Base-by-base conservation (phyloP, 2,113 vertebrate species). In the Pardalotus punctatus region DNA sequence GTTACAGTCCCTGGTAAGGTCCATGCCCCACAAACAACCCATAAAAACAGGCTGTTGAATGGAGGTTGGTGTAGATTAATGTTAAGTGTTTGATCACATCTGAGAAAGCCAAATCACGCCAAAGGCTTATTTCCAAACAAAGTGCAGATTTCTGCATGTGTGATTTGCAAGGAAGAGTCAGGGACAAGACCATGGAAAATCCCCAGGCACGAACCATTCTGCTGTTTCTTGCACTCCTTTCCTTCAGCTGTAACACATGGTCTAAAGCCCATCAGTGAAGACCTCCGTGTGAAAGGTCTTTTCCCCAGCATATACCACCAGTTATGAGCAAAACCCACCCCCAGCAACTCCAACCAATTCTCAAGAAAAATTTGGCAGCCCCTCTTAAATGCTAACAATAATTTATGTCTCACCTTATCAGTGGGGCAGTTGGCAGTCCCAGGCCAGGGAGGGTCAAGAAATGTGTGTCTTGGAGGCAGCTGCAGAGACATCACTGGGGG, bases 391-490 rank as follows among this genome's bases (percentile, higher is more conserved):
- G 48, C 11, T 84, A 50, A 33, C 13, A 82, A 5, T 35, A 60
- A 36, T 28, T 84, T 14, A 20, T 6, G 12, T 29, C 51, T 43
- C 31, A 17, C 38, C 28, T 71, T 56, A 78, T 14, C 64, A 84
- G 12, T 33, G n/a, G 35, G 17, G 33, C 29, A 62, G 24, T 12
- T 0, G 0, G 24, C 35, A 78, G 36, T 56, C 36, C 71, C 14
- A 43, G 19, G 10, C 60, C 31, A 56, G 29, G 28, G 22, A 62
- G 2, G 4, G 24, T 74, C 24, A 64, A 81, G 81, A 61, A 93
- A 27, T 35, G 29, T 0, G 0, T 33, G 16, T 60, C 24, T n/a
- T 1, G 5, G 62, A 69, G 31, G 54, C 33, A 82, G 45, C 50
- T 90, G 50, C 60, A 80, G 71, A 67, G n/a, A 65, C 9, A 27